These are phyloP conservation scores for Leucophenga maculata DNA, from an alignment of 2,888 invertebrate genomes.

Conservation along the genomic window DNA sequence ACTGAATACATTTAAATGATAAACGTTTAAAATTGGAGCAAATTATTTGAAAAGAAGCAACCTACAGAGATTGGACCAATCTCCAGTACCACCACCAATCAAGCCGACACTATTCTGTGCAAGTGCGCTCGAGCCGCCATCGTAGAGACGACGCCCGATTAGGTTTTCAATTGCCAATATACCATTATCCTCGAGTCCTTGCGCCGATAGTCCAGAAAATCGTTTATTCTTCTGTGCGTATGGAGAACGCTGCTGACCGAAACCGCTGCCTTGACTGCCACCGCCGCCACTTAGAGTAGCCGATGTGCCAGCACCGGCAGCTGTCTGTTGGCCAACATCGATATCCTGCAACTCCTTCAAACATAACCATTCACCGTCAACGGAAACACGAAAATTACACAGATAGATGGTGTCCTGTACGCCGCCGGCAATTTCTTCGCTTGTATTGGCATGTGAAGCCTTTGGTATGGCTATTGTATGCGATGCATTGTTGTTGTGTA, in stretches of 20 bases:
- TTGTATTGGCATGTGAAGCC: conserved; percentile 72
- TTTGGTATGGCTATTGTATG: conserved; percentile 70
- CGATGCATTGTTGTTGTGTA: conserved; percentile 48
- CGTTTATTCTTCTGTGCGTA: conserved; percentile 57
- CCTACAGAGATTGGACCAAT: conserved; percentile 72
- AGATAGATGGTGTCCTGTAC: conserved; percentile 97
- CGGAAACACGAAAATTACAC: conserved; percentile 97
- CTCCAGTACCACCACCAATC: conserved; percentile 68
- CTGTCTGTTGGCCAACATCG: conserved; percentile 77
- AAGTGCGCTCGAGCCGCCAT: conserved; percentile 60
- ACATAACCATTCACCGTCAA: conserved; percentile 97
- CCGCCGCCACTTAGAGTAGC: conserved; percentile 10
- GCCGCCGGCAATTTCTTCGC: conserved; percentile 74
- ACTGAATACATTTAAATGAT: not conserved
- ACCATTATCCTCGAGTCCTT: conserved; percentile 66
- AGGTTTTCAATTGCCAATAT: conserved; percentile 71
- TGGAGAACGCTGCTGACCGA: conserved; percentile 39
- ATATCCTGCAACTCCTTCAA: conserved; percentile 94
- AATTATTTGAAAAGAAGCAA: conserved; percentile 66
- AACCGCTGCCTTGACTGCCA: conserved; percentile 5
- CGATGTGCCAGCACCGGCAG: conserved; percentile 23
- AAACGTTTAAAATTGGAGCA: conserved; percentile 23
- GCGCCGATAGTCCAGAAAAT: conserved; percentile 56
- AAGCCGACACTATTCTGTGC: conserved; percentile 67
- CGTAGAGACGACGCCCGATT: conserved; percentile 67